Conservation (phyloP, 2,797 vertebrate genomes). For the Phoebastria nigripes region DNA sequence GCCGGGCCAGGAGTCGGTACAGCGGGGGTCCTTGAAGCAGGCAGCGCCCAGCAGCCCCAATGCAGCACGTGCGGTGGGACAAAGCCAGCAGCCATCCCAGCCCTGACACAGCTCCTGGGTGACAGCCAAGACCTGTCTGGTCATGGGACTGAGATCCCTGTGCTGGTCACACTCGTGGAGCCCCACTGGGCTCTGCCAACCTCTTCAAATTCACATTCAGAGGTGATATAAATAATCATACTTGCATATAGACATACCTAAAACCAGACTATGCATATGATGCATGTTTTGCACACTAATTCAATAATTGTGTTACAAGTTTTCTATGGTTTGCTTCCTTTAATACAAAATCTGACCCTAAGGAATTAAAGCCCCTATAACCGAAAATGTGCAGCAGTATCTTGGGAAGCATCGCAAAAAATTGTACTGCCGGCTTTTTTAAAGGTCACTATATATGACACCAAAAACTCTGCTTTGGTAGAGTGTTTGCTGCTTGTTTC, state of each 20-base stretch:
- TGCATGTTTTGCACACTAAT: neutral
- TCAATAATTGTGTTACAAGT: neutral
- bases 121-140: neutral
- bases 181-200: neutral
- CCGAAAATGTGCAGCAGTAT: neutral
- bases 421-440: neutral
- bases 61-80: neutral
- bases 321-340: neutral
- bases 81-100: neutral
- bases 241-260: neutral
- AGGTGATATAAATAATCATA: neutral
- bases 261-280: neutral
- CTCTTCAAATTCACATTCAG: neutral
- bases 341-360: neutral
- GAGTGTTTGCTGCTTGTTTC: neutral
- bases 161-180: accelerated
- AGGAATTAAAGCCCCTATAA: neutral
- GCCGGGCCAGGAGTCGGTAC: neutral
- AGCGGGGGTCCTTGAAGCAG: too few relatives aligned
- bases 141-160: neutral
- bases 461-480: neutral
- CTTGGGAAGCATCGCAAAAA: neutral
- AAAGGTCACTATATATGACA: neutral
- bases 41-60: neutral
- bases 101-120: neutral